These are phyloP conservation scores for Heterodera filipjevi DNA, from an alignment of 2,888 invertebrate genomes.

Conservation along the genomic window DNA sequence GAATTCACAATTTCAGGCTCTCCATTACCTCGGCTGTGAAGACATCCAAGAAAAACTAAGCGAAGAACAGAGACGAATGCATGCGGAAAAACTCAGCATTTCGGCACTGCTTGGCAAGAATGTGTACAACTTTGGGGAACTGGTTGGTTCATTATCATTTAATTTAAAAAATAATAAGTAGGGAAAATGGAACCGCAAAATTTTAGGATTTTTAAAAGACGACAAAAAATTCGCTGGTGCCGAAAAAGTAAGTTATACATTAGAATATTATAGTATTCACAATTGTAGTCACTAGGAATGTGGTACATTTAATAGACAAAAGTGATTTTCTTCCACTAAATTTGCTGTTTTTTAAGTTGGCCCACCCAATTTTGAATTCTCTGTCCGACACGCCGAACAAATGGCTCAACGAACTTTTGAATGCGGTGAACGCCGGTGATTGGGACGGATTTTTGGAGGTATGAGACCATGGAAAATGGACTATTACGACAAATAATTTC, in stretches of 20 bases:
- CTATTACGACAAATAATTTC: neutral
- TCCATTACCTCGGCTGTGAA: slow-evolving; percentile 75
- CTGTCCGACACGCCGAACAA: slow-evolving; percentile 80
- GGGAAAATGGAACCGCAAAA: no score
- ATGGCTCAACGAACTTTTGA: slow-evolving; percentile 77
- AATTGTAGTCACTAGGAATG: neutral
- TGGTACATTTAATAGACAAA: no score
- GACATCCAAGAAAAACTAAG: slow-evolving; percentile 49
- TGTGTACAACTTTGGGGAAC: slow-evolving; percentile 94
- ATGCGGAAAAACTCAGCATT: slow-evolving; percentile 87
- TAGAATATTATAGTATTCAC: no score
- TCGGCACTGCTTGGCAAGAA: slow-evolving; percentile 92
- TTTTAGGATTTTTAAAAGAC: no score
- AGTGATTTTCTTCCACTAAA: neutral
- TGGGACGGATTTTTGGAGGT: slow-evolving; percentile 53
- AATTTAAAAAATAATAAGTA: no score
- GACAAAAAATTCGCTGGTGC: no score
- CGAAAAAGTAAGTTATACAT: no score
- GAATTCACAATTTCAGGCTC: slow-evolving; percentile 69
- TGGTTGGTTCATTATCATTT: slow-evolving; percentile 70
- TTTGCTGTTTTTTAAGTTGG: slow-evolving; percentile 72
- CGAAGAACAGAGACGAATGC: slow-evolving; percentile 66
- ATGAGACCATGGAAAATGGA: neutral
- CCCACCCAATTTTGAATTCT: slow-evolving; percentile 88
- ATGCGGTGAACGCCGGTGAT: slow-evolving; percentile 85